These are phyloP conservation scores for Mastomys coucha DNA, from an alignment of 2,113 vertebrate genomes.

Conservation along the genomic window DNA sequence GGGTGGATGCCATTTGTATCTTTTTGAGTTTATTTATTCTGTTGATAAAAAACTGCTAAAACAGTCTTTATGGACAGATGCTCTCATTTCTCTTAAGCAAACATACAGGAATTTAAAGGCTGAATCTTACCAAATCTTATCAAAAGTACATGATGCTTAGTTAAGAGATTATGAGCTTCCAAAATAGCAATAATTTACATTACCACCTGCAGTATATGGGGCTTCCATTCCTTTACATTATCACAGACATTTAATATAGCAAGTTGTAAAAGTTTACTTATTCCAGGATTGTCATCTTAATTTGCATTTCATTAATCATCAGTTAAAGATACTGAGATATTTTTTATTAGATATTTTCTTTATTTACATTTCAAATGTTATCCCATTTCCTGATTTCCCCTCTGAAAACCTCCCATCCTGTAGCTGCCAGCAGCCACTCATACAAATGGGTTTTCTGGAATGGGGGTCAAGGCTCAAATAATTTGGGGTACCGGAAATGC, in stretches of 20 bases:
- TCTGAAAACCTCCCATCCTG: too few species aligned
- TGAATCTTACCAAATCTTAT: background rate
- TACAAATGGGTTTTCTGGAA: too few species aligned
- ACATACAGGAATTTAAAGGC: background rate
- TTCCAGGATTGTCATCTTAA: background rate
- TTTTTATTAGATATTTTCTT: background rate
- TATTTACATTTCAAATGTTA: too few species aligned
- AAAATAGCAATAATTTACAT: background rate
- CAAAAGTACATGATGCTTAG: background rate
- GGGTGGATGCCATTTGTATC: background rate
- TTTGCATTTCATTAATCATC: background rate
- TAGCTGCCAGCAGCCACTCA: too few species aligned
- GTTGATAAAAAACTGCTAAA: background rate
- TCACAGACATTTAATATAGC: background rate
- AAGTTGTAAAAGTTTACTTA: background rate
- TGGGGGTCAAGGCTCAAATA: too few species aligned
- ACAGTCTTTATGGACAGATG: background rate
- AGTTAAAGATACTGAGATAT: background rate
- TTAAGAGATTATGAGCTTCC: slow-evolving; percentile 21
- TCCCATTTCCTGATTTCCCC: too few species aligned
- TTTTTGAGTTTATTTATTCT: background rate
- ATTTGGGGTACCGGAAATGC: too few species aligned
- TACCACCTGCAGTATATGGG: background rate
- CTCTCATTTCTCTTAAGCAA: slow-evolving; percentile 7
- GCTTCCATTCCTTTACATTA: background rate